Evolutionary conservation across 2,113 vertebrate genomes (phyloP).

Genomic region (Dendrocopos noguchii): DNA sequence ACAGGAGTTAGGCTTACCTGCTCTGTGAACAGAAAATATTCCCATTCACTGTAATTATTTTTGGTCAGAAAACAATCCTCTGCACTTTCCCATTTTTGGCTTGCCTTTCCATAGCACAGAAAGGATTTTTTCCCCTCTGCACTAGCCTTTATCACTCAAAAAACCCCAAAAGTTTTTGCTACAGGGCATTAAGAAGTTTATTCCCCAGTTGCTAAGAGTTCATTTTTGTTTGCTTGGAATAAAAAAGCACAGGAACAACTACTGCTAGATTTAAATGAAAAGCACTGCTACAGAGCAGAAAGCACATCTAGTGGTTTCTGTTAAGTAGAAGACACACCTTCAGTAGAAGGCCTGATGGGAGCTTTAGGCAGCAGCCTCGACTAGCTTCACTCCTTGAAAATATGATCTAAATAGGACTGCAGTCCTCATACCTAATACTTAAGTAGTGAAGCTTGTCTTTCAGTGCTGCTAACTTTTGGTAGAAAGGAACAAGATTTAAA

Average conservation of each 20-base stretch:
- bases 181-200: conserved; percentile 51
- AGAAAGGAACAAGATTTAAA: background rate
- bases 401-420: conserved; percentile 9
- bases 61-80: background rate
- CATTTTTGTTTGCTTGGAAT: conserved; percentile 56
- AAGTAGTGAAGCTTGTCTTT: background rate
- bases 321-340: conserved; percentile 26
- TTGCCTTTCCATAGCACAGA: background rate
- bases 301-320: background rate
- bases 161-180: conserved; percentile 10
- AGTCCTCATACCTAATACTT: background rate
- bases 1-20: background rate
- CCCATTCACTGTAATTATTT: conserved; percentile 5
- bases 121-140: background rate
- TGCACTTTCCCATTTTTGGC: background rate
- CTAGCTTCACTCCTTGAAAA: background rate
- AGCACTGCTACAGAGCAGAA: conserved; percentile 28
- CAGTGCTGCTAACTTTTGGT: background rate
- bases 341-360: conserved; percentile 39
- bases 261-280: conserved; percentile 56
- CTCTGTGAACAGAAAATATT: conserved; percentile 4
- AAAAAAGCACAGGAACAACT: conserved; percentile 43
- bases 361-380: conserved; percentile 32
- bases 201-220: conserved; percentile 48
- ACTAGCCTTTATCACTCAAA: background rate